Evolutionary conservation across 2,797 vertebrate species (phyloP).

Genomic region (Thunnus albacares): DNA sequence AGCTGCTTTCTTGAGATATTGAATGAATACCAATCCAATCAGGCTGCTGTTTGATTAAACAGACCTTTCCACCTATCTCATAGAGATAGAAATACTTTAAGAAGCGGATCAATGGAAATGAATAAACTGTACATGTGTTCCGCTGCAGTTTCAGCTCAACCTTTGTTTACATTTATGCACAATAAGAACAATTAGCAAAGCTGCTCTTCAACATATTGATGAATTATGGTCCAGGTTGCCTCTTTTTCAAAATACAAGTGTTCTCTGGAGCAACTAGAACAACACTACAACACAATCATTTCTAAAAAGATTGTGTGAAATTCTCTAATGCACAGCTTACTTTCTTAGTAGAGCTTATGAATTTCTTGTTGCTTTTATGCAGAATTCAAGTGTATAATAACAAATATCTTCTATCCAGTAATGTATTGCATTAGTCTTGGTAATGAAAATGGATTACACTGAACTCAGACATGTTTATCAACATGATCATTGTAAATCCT

Average conservation of each 20-base stretch:
- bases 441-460: too few relatives aligned
- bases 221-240: not conserved
- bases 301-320: too few relatives aligned
- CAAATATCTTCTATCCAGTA: too few relatives aligned
- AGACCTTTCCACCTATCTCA: not conserved
- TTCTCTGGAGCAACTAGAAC: not conserved
- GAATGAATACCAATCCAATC: conserved; percentile 3
- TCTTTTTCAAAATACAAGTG: not conserved
- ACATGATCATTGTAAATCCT: too few relatives aligned
- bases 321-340: too few relatives aligned
- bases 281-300: not conserved
- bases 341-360: too few relatives aligned
- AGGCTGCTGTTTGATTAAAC: not conserved
- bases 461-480: too few relatives aligned
- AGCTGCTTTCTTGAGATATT: not conserved
- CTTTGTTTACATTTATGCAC: not conserved
- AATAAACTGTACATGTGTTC: not conserved
- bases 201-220: not conserved
- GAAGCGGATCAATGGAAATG: not conserved
- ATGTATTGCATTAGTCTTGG: too few relatives aligned
- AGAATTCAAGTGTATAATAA: too few relatives aligned
- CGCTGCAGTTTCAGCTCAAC: not conserved
- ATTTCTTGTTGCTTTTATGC: too few relatives aligned
- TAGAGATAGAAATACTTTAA: not conserved
- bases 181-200: not conserved